Evolutionary conservation across 2,888 invertebrate species (phyloP).

Genomic region (Eilema depressum): DNA sequence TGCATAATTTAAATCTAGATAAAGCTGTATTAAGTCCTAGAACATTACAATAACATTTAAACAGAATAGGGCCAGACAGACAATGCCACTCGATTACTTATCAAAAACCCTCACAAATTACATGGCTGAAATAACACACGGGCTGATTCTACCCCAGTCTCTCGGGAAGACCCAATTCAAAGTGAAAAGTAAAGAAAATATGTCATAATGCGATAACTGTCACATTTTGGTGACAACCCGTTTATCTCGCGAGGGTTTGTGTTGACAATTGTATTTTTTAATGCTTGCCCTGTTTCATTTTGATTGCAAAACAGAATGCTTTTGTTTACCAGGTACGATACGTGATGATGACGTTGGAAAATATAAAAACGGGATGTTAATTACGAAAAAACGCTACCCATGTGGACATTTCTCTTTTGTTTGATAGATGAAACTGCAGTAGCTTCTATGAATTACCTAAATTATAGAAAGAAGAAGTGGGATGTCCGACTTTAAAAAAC

Average conservation of each 20-base stretch:
- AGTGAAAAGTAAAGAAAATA: conserved; percentile 52
- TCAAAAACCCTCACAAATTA: conserved; percentile 24
- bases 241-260: conserved; percentile 33
- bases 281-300: conserved; percentile 1
- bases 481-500: no score
- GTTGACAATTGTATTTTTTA: conserved; percentile 15
- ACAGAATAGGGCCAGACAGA: background rate
- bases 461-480: no score
- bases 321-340: background rate
- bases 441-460: no score
- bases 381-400: background rate
- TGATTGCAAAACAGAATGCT: background rate
- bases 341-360: no score
- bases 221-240: conserved; percentile 47
- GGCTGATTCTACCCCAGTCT: conserved; percentile 25
- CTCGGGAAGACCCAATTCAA: conserved; percentile 41
- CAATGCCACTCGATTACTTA: conserved; percentile 14
- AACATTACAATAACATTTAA: background rate
- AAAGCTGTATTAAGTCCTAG: no score
- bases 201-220: conserved; percentile 44
- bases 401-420: no score
- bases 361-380: background rate
- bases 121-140: conserved; percentile 27
- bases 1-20: background rate
- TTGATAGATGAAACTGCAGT: no score